Evolutionary conservation across 2,888 invertebrate species (phyloP), one percentile per base, ranked within the genome.

Genomic region (Drosophila eohydei): DNA sequence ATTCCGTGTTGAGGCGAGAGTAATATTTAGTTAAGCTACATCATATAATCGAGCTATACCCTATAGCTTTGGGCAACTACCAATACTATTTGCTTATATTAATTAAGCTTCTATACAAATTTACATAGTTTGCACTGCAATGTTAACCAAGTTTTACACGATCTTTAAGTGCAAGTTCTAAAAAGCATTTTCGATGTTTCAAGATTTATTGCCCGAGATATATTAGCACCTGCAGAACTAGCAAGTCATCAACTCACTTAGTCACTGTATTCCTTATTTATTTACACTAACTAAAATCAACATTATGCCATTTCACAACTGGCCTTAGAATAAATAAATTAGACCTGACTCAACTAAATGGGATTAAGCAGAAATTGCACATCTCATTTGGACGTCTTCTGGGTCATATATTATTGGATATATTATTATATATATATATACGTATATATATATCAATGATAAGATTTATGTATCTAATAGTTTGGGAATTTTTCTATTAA

Each of bases 161-260:
- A 34, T 14, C 14, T 36, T 36, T 2, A 32, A 11, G 26, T 36
- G 36, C n/a, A 28, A 50, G 34, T 1, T 55, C 4, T 11, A 4
- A 32, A 12, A 5, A 16, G 7, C 2, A 16, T 16, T 55, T 7
- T 16, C 12, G 8, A 26, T 4, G 16, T 11, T 44, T 26, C 6
- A 7, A 56, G 2, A 26, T 34, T 12, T 12, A 36, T 11, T 44
- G 36, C 3, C 4, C 12, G 2, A 26, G n/a, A 11, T 5, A 12
- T 12, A 28, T 28, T 46, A 26, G 7, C 51, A 52, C 34, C 36
- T 9, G 14, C 1, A 21, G 6, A 3, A 26, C 36, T 36, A 14
- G 57, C 36, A 36, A 58, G 28, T 58, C 57, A 58, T 36, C 28
- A 4, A 12, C 4, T 36, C 7, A n/a, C 14, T 55, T 41, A 55